A percentile compares a stretch with the other conserved stretches of the same genome.
These are phyloP conservation scores for Heliconius cydno DNA, from an alignment of 2,888 invertebrate genomes.

Conservation along the genomic window DNA sequence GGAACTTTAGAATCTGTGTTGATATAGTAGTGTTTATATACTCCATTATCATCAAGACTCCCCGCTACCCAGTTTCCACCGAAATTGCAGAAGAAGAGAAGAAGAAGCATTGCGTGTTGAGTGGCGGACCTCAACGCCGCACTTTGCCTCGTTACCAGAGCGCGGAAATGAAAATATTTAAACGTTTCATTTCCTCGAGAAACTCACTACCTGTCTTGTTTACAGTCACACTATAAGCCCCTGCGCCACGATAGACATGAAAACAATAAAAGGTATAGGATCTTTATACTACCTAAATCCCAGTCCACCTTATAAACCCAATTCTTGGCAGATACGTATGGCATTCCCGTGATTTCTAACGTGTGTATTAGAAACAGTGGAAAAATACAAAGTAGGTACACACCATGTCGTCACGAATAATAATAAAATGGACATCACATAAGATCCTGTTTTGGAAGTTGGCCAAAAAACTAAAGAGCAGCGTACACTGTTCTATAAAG, in stretches of 20 bases:
- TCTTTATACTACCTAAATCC: neutral
- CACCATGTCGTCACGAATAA: conserved; percentile 7
- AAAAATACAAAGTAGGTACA: conserved; percentile 8
- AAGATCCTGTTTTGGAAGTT: conserved; percentile 18
- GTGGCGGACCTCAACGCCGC: neutral
- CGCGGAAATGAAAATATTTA: neutral
- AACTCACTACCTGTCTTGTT: neutral
- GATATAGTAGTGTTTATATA: no score
- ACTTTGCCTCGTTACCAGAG: neutral
- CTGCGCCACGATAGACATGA: neutral
- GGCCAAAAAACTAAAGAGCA: conserved; percentile 22
- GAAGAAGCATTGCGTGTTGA: no score
- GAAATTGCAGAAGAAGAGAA: no score
- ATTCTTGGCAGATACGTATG: conserved; percentile 6
- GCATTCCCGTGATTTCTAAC: conserved; percentile 13
- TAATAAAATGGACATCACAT: conserved; percentile 21
- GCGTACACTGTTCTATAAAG: neutral
- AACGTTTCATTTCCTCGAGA: neutral
- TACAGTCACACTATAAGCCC: neutral
- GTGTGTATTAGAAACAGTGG: conserved; percentile 15
- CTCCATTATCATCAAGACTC: no score
- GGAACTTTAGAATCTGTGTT: no score
- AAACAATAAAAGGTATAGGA: neutral
- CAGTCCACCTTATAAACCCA: neutral
- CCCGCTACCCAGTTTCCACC: neutral